phyloP scores from a whole-genome alignment of 2,113 vertebrate genomes.

The Phocoena sinus region DNA sequence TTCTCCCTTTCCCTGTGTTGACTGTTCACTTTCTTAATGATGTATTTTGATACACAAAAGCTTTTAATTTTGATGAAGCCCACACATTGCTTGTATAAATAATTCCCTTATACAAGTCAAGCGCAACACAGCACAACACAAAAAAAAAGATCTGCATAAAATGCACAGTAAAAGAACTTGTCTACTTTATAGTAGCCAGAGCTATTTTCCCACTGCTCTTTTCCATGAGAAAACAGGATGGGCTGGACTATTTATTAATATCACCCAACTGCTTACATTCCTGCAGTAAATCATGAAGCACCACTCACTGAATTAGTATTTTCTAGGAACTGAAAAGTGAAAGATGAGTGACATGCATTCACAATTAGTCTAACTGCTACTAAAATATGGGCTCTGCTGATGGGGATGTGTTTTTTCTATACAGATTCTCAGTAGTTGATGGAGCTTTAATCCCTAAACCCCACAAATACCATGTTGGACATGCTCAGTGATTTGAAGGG shows the following conservation, averaged over 20 bases:
- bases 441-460: background rate
- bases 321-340: slow-evolving; percentile 37
- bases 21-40: background rate
- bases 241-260: slow-evolving; percentile 20
- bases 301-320: background rate
- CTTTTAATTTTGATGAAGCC: background rate
- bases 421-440: background rate
- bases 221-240: slow-evolving; percentile 46
- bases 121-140: background rate
- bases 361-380: background rate
- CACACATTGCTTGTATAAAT: background rate
- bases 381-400: background rate
- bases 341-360: background rate
- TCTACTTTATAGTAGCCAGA: background rate
- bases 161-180: background rate
- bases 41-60: background rate
- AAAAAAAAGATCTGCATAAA: background rate
- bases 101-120: background rate
- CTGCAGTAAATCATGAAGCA: slow-evolving; percentile 27
- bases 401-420: background rate
- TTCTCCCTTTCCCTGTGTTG: background rate
- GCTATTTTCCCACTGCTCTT: slow-evolving; percentile 24
- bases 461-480: background rate
- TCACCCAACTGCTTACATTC: background rate
- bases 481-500: slow-evolving; percentile 9